phyloP scores from a whole-genome alignment of 2,888 invertebrate species.

The Beris chalybata region DNA sequence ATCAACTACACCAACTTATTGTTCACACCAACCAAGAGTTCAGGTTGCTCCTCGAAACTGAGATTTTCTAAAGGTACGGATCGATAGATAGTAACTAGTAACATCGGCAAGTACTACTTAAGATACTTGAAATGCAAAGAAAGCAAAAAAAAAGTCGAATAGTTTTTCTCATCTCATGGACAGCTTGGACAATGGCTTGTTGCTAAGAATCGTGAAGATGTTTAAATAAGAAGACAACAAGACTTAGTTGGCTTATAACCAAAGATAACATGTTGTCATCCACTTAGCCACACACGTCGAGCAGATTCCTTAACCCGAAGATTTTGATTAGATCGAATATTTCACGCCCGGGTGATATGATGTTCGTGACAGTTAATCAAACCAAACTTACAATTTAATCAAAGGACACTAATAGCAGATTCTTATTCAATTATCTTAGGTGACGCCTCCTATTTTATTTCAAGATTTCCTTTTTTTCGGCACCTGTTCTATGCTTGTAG shows the following conservation, averaged over 20 bases:
- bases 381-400: slow-evolving; percentile 12
- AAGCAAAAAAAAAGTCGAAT: background rate
- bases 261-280: slow-evolving; percentile 37
- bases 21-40: too few relatives aligned
- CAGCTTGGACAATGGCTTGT: slow-evolving; percentile 1
- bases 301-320: too few relatives aligned
- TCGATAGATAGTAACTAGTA: too few relatives aligned
- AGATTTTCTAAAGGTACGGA: too few relatives aligned
- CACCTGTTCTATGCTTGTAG: background rate
- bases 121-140: slow-evolving; percentile 1
- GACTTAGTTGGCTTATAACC: slow-evolving; percentile 37
- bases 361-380: slow-evolving; percentile 24
- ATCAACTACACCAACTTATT: too few relatives aligned
- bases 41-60: too few relatives aligned
- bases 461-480: background rate
- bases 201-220: slow-evolving; percentile 24
- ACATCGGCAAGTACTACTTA: too few relatives aligned
- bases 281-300: slow-evolving; percentile 39
- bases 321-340: slow-evolving; percentile 9
- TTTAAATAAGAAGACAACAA: slow-evolving; percentile 32
- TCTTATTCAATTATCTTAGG: slow-evolving; percentile 23
- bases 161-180: slow-evolving; percentile 17
- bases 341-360: background rate
- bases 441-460: slow-evolving; percentile 25
- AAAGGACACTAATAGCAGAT: background rate